Conservation (phyloP, 2,113 vertebrate genomes). For the Bostrychus sinensis region DNA sequence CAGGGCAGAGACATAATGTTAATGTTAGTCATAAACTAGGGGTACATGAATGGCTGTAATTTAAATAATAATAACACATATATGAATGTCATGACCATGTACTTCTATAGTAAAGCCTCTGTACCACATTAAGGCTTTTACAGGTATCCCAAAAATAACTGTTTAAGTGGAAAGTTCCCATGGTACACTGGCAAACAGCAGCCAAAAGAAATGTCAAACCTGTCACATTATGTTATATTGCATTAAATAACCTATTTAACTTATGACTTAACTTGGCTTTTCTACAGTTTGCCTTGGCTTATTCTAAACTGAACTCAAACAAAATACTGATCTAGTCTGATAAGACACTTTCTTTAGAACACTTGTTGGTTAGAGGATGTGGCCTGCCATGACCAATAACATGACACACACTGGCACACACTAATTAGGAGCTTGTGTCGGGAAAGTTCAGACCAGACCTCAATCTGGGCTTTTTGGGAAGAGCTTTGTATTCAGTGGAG, state of each 20-base stretch:
- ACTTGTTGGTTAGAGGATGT: constrained; percentile 65
- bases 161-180: background rate
- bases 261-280: background rate
- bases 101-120: too few species aligned
- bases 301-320: background rate
- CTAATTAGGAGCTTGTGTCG: constrained; percentile 60
- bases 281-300: background rate
- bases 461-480: constrained; percentile 58
- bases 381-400: constrained; percentile 44
- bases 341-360: constrained; percentile 47
- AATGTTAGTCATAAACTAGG: too few species aligned
- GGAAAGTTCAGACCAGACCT: constrained; percentile 59
- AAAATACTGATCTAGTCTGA: constrained; percentile 10
- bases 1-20: too few species aligned
- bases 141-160: background rate
- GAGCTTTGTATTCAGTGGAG: constrained; percentile 41
- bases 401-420: constrained; percentile 34
- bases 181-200: background rate
- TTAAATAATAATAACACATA: too few species aligned
- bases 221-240: constrained; percentile 10
- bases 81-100: too few species aligned
- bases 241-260: constrained; percentile 24
- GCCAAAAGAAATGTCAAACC: constrained; percentile 8
- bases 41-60: too few species aligned
- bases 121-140: background rate